A percentile compares a stretch with the other conserved stretches of the same genome.
Conservation (phyloP, 2,113 vertebrate genomes). For the Tautogolabrus adspersus region DNA sequence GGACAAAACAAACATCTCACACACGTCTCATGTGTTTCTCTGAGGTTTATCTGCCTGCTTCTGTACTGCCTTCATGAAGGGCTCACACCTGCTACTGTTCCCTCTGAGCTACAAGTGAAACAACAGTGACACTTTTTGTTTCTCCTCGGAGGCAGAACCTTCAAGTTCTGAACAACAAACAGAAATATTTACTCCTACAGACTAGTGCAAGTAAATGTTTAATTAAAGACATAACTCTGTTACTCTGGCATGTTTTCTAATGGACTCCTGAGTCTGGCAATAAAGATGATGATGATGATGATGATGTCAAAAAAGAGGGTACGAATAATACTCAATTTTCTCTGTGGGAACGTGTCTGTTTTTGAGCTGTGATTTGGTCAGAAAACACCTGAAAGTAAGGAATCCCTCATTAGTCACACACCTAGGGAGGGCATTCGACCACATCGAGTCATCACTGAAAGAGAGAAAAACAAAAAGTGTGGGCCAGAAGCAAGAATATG, state of each 20-base stretch:
- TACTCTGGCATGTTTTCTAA: too few species aligned
- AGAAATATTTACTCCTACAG: neutral
- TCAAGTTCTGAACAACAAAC: neutral
- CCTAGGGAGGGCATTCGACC: conserved; percentile 42
- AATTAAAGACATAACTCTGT: neutral
- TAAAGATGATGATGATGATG: too few species aligned
- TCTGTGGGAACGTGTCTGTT: conserved; percentile 10
- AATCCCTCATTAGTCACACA: conserved; percentile 78
- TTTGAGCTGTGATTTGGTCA: conserved; percentile 51
- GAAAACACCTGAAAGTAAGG: conserved; percentile 80
- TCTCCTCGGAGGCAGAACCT: neutral
- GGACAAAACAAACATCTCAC: conserved; percentile 75
- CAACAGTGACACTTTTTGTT: conserved; percentile 28
- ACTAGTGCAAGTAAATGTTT: neutral
- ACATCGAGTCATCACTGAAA: conserved; percentile 68
- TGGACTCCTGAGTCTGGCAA: too few species aligned
- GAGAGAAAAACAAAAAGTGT: conserved; percentile 62
- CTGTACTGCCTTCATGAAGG: conserved; percentile 60
- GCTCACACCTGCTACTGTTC: conserved; percentile 68
- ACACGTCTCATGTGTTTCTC: conserved; percentile 76
- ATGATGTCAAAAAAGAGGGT: neutral
- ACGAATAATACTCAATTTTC: neutral
- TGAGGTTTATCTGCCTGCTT: conserved; percentile 75
- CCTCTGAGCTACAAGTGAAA: conserved; percentile 47
- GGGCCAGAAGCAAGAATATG: conserved; percentile 51